These are phyloP conservation scores for Vireo griseus DNA, from an alignment of 2,797 vertebrate genomes.

Conservation along the genomic window DNA sequence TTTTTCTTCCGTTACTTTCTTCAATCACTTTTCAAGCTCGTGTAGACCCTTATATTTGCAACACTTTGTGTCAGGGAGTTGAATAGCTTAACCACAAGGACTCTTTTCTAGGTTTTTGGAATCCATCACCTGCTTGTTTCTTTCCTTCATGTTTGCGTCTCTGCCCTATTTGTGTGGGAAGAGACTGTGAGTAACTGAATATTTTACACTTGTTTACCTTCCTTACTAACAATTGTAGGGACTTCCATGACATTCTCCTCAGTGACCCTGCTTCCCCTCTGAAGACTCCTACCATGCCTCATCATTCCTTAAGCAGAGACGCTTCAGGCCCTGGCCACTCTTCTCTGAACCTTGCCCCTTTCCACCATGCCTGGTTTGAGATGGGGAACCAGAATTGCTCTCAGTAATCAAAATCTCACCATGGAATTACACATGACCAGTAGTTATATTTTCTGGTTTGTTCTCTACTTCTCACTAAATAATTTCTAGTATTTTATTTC, in stretches of 20 bases:
- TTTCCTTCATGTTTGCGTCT: neutral
- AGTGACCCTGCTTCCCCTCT: neutral
- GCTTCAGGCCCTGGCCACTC: neutral
- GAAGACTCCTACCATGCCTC: neutral
- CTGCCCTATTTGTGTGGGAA: neutral
- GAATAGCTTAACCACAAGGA: neutral
- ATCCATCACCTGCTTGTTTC: neutral
- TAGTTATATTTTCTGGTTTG: neutral
- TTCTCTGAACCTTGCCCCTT: neutral
- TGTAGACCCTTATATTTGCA: neutral
- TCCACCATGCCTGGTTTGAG: neutral
- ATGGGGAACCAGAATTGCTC: neutral
- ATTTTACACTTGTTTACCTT: neutral
- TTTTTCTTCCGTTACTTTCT: neutral
- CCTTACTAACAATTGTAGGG: neutral
- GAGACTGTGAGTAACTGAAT: neutral
- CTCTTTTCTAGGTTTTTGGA: neutral
- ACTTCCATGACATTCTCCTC: neutral
- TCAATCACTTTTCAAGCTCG: neutral
- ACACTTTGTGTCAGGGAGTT: no score
- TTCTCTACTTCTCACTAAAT: neutral
- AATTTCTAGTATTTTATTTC: neutral
- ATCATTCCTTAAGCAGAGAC: neutral
- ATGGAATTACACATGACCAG: rapidly evolving
- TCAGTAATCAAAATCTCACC: neutral